Conservation (phyloP, 1,140 invertebrate species). For the Drosophila repleta region DNA sequence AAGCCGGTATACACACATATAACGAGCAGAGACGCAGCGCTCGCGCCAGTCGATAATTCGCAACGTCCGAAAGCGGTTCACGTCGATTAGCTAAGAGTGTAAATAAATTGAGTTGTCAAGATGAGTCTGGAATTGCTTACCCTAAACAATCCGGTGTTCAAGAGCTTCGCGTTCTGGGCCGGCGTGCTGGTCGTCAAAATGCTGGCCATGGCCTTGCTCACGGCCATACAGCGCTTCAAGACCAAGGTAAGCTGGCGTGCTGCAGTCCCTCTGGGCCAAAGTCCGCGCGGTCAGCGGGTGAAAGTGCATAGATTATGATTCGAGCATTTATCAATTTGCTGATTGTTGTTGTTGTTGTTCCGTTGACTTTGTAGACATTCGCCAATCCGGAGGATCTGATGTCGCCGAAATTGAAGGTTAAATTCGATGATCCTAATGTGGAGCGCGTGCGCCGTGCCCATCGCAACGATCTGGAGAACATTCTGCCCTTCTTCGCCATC, state of each 20-base stretch:
- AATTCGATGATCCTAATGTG: conserved; percentile 85
- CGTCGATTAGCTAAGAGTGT: neutral
- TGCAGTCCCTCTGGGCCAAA: conserved; percentile 27
- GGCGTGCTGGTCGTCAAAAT: conserved; percentile 87
- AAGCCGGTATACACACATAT: conserved; percentile 27
- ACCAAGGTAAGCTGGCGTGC: conserved; percentile 85
- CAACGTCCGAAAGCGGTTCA: conserved; percentile 13
- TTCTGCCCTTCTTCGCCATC: conserved; percentile 87
- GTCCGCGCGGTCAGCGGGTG: conserved; percentile 26
- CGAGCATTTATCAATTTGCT: neutral
- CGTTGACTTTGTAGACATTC: conserved; percentile 85
- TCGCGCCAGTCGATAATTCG: conserved; percentile 29
- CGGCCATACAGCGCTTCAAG: conserved; percentile 84
- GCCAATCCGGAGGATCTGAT: conserved; percentile 86
- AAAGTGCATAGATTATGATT: conserved; percentile 19
- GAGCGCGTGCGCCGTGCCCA: conserved; percentile 87
- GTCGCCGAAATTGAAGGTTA: conserved; percentile 84
- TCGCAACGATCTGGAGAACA: conserved; percentile 89
- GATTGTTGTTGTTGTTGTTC: neutral
- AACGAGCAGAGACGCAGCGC: conserved; percentile 9
- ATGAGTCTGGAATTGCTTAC: conserved; percentile 67
- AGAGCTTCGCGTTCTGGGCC: conserved; percentile 86
- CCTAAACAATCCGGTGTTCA: conserved; percentile 84
- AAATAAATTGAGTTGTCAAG: conserved; percentile 26
- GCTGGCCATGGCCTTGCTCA: conserved; percentile 86